Base-by-base conservation (phyloP, 2,797 vertebrate species). In the Neoniphon sammara region DNA sequence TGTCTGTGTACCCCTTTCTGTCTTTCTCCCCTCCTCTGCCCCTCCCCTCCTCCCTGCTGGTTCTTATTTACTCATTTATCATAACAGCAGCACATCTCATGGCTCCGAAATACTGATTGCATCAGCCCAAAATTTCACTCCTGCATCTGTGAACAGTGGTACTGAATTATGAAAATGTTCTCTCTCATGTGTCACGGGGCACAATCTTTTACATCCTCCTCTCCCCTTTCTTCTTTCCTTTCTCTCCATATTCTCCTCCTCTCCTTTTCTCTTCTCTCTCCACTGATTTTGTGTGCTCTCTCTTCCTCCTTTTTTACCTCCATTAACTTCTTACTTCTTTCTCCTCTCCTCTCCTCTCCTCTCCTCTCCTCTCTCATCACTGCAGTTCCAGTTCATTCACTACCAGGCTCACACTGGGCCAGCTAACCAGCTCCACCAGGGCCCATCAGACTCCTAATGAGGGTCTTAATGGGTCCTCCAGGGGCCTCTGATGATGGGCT, bases 371-470 rank as follows among this genome's bases (percentile, higher is more conserved):
- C 31, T 64, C 52, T 3, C 20, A 6, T n/a, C 30, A 12, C 9
- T 14, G 9, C 27, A 23, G 15, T 56, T 39, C 36, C 36, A 39
- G 36, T 39, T 39, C 36, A 36, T 36, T 36, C 36, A 39, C 36
- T 9, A 10, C 1, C 36, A 11, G 2, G 46, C 39, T 72, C 39
- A 66, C 47, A 21, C 44, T 72, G 44, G 44, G 12, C 44, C 4
- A 46, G 15, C 17, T 21, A 20, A 30, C 57, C 60, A 59, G 27
- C 72, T 74, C 66, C 58, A 25, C 27, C 18, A 25, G 53, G 55
- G 58, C 59, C 58, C 78, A 66, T 80, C 68, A 62, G 42, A 25
- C 75, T 62, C 79, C 58, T 83, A 87, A 89, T 82, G 70, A 85
- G 75, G 77, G 71, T 78, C 75, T 70, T 42, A 81, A 81, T 63